Evolutionary conservation across 2,113 vertebrate species (phyloP), one percentile per base, ranked within the genome.

Genomic region (Mesembrinibis cayennensis): DNA sequence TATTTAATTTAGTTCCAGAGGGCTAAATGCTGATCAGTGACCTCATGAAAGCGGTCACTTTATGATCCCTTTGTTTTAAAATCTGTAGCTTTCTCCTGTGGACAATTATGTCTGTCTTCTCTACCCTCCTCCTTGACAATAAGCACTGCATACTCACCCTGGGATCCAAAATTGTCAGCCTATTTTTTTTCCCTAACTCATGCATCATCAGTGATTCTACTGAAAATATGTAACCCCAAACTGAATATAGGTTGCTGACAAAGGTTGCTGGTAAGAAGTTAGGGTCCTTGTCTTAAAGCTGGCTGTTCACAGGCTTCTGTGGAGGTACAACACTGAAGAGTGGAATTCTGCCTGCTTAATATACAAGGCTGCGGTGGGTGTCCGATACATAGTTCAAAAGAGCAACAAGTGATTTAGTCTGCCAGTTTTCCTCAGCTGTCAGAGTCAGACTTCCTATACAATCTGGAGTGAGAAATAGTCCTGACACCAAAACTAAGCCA

Each of bases 401-500:
- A 89, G 49, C 82, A 90, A 29, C 81, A 87, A 69, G 40, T 29
- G 87, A 52, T 85, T 47, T 25, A 82, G 89, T 82, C 89, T 93
- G 83, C n/a, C 89, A 79, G 65, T 58, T 82, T 66, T 74, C 56
- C 50, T 96, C 73, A 93, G 81, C 89, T 96, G 69, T 84, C 87
- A 67, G 82, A 90, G 81, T 84, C 77, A 95, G 77, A 36, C 77
- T 91, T 96, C 42, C 72, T 49, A 22, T 32, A 47, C 87, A 76
- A 20, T 89, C 91, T 94, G 81, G 93, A 84, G 29, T 89, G 93
- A 87, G 91, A 96, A 92, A 55, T 40, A 92, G 84, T 87, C 38
- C 77, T 87, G 84, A 91, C 78, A 91, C 0, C 2, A 74, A 74
- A 89, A 91, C 61, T 63, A 82, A 94, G 73, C 52, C 87, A 96